phyloP scores from a whole-genome alignment of 2,113 vertebrate species.

The Craseonycteris thonglongyai region DNA sequence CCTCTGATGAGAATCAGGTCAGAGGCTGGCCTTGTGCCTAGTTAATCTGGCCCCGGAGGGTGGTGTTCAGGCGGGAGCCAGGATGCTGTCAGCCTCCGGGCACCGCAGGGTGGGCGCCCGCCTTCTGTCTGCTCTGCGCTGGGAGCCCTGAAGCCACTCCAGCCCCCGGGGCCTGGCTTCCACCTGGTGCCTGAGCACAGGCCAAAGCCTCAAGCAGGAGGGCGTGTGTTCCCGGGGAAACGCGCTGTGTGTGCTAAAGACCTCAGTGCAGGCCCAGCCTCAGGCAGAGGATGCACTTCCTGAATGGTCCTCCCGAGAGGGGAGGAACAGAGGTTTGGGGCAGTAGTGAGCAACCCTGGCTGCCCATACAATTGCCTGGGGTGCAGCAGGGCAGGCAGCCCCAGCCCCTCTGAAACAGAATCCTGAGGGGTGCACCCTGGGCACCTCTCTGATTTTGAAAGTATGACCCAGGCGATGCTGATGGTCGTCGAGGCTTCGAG shows the following conservation, averaged over 20 bases:
- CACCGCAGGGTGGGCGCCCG: not conserved
- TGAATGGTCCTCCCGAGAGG: not conserved
- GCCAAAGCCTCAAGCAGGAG: not conserved
- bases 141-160: not conserved
- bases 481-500: not conserved
- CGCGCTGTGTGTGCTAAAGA: no score
- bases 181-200: not conserved
- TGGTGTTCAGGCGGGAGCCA: not conserved
- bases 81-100: not conserved
- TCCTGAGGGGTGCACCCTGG: not conserved
- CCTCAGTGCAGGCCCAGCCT: not conserved
- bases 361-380: not conserved
- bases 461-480: not conserved
- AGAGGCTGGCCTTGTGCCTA: not conserved
- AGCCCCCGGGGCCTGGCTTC: not conserved
- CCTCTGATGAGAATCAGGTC: not conserved
- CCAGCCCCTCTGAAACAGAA: not conserved
- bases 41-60: not conserved
- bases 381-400: not conserved
- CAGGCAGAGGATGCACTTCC: not conserved
- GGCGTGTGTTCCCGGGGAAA: not conserved
- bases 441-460: not conserved
- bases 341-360: not conserved
- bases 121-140: not conserved
- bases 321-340: no score